Evolutionary conservation across 2,797 vertebrate species (phyloP).

Genomic region (Poeciliopsis presidionis): DNA sequence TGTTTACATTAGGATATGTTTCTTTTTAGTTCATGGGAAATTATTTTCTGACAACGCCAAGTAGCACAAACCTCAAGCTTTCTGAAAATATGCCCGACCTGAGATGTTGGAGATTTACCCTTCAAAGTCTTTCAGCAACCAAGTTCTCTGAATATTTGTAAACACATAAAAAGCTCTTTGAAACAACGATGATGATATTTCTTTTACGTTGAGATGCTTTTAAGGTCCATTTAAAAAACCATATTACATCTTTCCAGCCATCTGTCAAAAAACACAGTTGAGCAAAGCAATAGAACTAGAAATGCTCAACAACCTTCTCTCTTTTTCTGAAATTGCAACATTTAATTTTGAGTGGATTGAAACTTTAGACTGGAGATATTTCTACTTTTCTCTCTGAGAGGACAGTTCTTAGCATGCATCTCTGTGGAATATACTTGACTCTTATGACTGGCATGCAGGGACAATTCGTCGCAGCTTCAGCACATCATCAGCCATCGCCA

Average conservation of each 20-base stretch:
- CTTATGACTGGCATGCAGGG: constrained; percentile 75
- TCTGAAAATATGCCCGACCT: background rate
- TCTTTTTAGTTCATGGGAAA: background rate
- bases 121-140: background rate
- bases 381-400: background rate
- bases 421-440: constrained; percentile 30
- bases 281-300: background rate
- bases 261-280: background rate
- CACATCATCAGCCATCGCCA: constrained; percentile 86
- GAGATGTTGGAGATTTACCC: background rate
- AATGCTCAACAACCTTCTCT: background rate
- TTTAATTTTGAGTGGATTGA: constrained; percentile 1
- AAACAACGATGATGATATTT: background rate
- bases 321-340: background rate
- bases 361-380: background rate
- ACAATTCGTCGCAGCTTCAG: constrained; percentile 91
- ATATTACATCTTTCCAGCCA: background rate
- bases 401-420: constrained; percentile 10
- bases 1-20: background rate
- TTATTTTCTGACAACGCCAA: background rate
- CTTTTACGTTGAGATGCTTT: background rate
- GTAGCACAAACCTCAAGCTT: background rate
- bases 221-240: background rate
- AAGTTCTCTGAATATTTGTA: background rate
- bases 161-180: background rate